Base-by-base conservation (phyloP, 1,140 invertebrate species). In the Onthophagus taurus region DNA sequence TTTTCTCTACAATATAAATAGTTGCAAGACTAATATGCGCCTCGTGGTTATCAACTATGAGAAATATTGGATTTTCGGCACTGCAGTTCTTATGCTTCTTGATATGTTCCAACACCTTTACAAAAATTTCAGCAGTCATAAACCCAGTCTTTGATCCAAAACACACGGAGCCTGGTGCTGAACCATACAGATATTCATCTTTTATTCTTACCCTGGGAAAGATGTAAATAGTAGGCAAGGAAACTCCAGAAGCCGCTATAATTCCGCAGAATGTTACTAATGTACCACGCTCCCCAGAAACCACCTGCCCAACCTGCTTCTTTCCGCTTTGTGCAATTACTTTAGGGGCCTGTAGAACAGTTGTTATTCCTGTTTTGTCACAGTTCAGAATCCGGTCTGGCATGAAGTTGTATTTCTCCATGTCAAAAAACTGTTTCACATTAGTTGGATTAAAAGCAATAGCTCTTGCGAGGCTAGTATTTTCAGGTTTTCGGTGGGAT, bases 321-420 rank as follows among this genome's bases (percentile, higher is more conserved):
- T 41, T 29, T 3, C 61, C 60, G 51, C 31, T 68, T 38, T 24
- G 19, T 31, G 63, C 58, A 34, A 70, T 51, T 36, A 69, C 53
- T 54, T 64, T 67, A 8, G 55, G n/a, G n/a, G n/a, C n/a, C n/a
- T n/a, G n/a, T n/a, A n/a, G n/a, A n/a, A n/a, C n/a, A n/a, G 69
- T 69, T 19, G 57, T 65, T 11, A 68, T 48, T 30, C 61, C 65
- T 5, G 56, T 69, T 52, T 70, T 61, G 50, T 69, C 64, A 61
- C n/a, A 42, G 45, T 71, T 72, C 37, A 43, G 65, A 23, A 70
- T 61, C 42, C 58, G 30, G 30, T 51, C 8, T 5, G 57, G 42
- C 20, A 45, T 20, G 53, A 65, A 66, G 24, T 64, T 58, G 35
- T 59, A 44, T 34, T 49, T 51, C 12, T 33, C 12, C 14, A 35